phyloP scores from a whole-genome alignment of 30 jellyfish, hydroid and myxozoan genomes.

The Haliclystus octoradiatus region DNA sequence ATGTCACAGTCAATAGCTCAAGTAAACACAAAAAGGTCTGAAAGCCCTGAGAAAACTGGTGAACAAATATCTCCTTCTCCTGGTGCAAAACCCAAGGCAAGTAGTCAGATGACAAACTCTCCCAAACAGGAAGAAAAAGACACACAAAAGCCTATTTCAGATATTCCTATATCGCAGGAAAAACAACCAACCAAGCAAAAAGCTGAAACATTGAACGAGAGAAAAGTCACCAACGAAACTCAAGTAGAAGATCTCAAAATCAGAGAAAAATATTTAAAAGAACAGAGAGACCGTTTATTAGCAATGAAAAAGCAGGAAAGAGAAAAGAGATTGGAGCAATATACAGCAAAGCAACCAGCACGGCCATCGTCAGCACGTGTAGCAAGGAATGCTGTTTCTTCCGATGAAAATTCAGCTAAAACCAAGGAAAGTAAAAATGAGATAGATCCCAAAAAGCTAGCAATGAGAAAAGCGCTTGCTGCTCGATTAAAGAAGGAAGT shows the following conservation, averaged over 20 bases:
- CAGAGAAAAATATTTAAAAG: slow-evolving; percentile 70
- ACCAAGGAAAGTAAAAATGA: neutral
- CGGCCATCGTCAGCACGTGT: slow-evolving; percentile 84
- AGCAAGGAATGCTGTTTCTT: slow-evolving; percentile 66
- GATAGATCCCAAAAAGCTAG: slow-evolving; percentile 41
- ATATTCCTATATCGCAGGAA: too few relatives aligned
- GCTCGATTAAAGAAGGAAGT: slow-evolving; percentile 75
- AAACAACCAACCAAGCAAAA: too few relatives aligned
- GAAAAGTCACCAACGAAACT: slow-evolving; percentile 17
- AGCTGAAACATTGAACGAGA: too few relatives aligned
- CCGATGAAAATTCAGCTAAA: slow-evolving; percentile 2
- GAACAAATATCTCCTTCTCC: neutral
- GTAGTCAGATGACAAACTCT: too few relatives aligned
- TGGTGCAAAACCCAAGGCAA: too few relatives aligned
- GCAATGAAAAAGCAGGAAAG: slow-evolving; percentile 76
- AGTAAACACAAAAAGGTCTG: neutral
- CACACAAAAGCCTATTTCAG: too few relatives aligned
- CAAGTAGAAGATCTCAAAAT: slow-evolving; percentile 48
- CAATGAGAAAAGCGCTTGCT: slow-evolving; percentile 86
- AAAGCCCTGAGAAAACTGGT: neutral
- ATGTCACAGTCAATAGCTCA: slow-evolving; percentile 4
- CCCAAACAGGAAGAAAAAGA: too few relatives aligned
- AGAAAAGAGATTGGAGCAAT: slow-evolving; percentile 51
- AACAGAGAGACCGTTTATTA: slow-evolving; percentile 71
- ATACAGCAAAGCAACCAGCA: slow-evolving; percentile 24